These are phyloP conservation scores for Burhinus bistriatus DNA, from an alignment of 2,113 vertebrate species.

Conservation along the genomic window DNA sequence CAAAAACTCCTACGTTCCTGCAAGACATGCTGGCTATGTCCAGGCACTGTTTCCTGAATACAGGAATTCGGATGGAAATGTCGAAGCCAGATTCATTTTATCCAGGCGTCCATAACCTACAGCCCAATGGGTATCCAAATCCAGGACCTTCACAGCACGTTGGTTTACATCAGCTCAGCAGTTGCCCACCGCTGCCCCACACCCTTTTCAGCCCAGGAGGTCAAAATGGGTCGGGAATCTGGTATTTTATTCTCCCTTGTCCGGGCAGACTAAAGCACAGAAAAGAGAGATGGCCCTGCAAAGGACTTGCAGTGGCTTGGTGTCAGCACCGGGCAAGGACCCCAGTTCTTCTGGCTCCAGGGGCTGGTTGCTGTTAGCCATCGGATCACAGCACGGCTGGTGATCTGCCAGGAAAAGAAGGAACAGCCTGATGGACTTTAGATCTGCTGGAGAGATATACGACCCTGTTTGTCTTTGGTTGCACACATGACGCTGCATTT, in stretches of 20 bases:
- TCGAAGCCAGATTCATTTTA: background rate
- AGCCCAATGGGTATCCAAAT: background rate
- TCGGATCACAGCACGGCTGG: background rate
- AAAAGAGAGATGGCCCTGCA: background rate
- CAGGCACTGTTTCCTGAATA: background rate
- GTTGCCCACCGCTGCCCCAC: too few relatives aligned
- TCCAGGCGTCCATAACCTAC: background rate
- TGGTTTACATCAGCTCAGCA: background rate
- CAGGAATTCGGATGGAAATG: background rate
- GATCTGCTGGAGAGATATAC: background rate
- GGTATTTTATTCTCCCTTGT: background rate
- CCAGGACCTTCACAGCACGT: rapidly evolving
- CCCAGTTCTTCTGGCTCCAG: background rate
- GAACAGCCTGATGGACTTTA: background rate
- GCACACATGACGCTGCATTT: rapidly evolving
- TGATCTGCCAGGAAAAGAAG: background rate
- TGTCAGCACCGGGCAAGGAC: background rate
- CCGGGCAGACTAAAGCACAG: background rate
- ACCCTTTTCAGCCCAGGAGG: background rate
- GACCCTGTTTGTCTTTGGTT: background rate
- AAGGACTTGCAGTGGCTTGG: background rate
- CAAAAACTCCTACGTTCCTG: rapidly evolving
- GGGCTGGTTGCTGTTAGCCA: background rate
- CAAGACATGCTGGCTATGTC: rapidly evolving
- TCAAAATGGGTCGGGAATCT: background rate